These are phyloP conservation scores for Corythornis leucogaster DNA, from an alignment of 2,797 vertebrate species.

Conservation along the genomic window DNA sequence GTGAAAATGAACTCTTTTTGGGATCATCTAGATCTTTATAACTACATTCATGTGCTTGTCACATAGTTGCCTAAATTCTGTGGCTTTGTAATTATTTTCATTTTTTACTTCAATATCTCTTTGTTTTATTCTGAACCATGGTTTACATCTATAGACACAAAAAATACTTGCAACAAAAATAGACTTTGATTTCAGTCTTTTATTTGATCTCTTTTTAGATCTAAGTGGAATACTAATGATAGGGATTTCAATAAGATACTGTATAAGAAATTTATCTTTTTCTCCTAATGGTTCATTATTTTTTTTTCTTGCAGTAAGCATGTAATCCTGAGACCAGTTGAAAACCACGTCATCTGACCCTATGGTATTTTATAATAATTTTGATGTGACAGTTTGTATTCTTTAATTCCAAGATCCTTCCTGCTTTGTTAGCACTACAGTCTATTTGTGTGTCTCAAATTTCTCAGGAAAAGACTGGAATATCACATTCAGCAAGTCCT, in stretches of 20 bases:
- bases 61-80: background rate
- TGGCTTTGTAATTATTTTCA: background rate
- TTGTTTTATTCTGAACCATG: background rate
- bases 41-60: background rate
- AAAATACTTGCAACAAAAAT: background rate
- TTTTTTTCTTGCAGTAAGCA: conserved; percentile 19
- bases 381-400: background rate
- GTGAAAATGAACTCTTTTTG: background rate
- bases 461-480: background rate
- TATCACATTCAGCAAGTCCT: background rate
- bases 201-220: background rate
- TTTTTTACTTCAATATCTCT: background rate
- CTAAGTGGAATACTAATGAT: background rate
- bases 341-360: conserved; percentile 10
- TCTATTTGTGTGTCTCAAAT: background rate
- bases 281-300: background rate
- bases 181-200: background rate
- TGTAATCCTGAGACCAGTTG: background rate
- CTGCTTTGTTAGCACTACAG: background rate
- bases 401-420: background rate
- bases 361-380: conserved; percentile 2
- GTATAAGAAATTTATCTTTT: background rate
- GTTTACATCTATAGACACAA: background rate
- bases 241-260: background rate
- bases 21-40: background rate